Evolutionary conservation across 2,888 invertebrate species (phyloP).

Genomic region (Trimorus sp.): DNA sequence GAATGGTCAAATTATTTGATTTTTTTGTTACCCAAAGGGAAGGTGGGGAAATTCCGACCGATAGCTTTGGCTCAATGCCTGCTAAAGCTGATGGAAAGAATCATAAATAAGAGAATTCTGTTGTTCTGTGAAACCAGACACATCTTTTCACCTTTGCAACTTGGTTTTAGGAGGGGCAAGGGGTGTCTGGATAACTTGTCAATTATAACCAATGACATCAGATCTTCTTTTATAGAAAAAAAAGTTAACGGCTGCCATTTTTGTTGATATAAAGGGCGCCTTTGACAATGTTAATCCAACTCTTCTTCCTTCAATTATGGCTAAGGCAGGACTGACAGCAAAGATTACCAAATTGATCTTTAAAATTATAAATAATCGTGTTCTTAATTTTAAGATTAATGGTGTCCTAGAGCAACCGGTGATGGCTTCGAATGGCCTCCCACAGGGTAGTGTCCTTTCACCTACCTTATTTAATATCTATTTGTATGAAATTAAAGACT

Average conservation of each 20-base stretch:
- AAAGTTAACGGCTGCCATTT: not conserved
- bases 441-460: too few species aligned
- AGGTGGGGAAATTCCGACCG: too few species aligned
- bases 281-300: not conserved
- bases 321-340: too few species aligned
- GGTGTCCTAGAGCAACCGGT: too few species aligned
- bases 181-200: not conserved
- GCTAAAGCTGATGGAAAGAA: not conserved
- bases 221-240: not conserved
- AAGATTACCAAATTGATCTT: too few species aligned
- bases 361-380: too few species aligned
- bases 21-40: too few species aligned
- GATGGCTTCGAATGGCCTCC: too few species aligned
- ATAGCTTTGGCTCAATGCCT: too few species aligned
- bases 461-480: too few species aligned
- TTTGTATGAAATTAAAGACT: not conserved
- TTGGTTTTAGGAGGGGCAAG: not conserved
- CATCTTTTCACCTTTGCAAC: conserved; percentile 1
- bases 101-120: not conserved
- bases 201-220: not conserved
- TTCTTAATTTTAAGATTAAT: too few species aligned
- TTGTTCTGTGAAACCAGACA: not conserved
- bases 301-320: not conserved
- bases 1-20: too few species aligned
- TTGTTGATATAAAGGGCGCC: not conserved